Evolutionary conservation across 2,888 invertebrate genomes (phyloP).

Genomic region (Iselma pallidipennis): DNA sequence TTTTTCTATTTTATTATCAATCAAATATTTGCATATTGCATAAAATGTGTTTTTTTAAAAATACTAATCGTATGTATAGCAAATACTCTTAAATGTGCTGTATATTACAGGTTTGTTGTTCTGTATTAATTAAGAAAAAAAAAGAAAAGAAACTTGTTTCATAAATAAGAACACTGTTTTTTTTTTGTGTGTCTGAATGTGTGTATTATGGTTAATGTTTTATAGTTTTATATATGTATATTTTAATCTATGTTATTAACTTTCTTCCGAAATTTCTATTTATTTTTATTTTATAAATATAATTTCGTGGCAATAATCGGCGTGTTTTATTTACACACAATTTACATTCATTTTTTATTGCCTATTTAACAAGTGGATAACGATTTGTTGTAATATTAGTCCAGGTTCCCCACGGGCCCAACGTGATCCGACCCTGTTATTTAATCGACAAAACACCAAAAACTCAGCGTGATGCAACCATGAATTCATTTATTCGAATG

Average conservation of each 20-base stretch:
- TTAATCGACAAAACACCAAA: too few relatives aligned
- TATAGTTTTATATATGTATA: slow-evolving; percentile 35
- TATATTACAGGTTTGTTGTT: slow-evolving; percentile 14
- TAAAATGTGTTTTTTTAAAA: slow-evolving; percentile 15
- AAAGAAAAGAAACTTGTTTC: too few relatives aligned
- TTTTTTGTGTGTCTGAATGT: too few relatives aligned
- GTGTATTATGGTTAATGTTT: slow-evolving; percentile 31
- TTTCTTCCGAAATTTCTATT: slow-evolving; percentile 33
- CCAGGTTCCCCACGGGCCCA: too few relatives aligned
- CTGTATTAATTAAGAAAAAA: not conserved
- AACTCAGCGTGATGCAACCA: too few relatives aligned
- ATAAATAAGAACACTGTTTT: not conserved
- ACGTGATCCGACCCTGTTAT: too few relatives aligned
- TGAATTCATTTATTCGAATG: too few relatives aligned
- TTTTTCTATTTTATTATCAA: slow-evolving; percentile 6
- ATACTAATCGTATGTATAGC: slow-evolving; percentile 5
- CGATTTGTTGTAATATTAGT: too few relatives aligned
- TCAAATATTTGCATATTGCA: slow-evolving; percentile 16
- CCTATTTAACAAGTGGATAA: too few relatives aligned
- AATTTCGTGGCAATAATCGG: not conserved
- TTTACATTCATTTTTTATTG: too few relatives aligned
- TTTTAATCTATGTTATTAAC: slow-evolving; percentile 6
- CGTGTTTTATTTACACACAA: too few relatives aligned
- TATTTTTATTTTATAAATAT: slow-evolving; percentile 37
- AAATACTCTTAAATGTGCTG: slow-evolving; percentile 19